Evolutionary conservation across 1,140 invertebrate genomes (phyloP).

Genomic region (Dreissena polymorpha): DNA sequence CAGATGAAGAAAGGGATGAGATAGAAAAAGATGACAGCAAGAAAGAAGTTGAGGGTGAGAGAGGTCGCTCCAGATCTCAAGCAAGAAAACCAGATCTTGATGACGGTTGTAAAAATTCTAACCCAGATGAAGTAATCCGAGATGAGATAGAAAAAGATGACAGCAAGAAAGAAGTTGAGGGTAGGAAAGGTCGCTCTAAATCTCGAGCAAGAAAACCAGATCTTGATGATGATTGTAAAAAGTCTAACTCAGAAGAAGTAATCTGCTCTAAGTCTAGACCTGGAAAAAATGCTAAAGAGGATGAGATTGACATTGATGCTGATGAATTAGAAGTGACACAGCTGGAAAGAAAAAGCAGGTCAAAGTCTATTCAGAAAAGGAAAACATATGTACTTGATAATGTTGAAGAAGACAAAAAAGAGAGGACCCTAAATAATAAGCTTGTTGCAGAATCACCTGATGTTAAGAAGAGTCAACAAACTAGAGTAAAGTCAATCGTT

Average conservation of each 20-base stretch:
- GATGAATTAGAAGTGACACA: slow-evolving; percentile 1
- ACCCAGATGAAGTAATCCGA: neutral
- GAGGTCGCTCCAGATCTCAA: neutral
- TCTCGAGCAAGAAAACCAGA: neutral
- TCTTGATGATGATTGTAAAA: neutral
- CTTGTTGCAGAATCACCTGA: neutral
- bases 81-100: neutral
- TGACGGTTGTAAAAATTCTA: neutral
- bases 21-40: neutral
- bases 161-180: neutral
- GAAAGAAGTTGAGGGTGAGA: slow-evolving; percentile 10
- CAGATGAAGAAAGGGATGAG: neutral
- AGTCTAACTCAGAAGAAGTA: neutral
- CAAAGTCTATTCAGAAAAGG: slow-evolving; percentile 8
- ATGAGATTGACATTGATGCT: slow-evolving; percentile 10
- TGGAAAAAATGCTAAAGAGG: neutral
- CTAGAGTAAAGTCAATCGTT: neutral
- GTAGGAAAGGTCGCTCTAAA: neutral
- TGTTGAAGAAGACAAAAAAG: slow-evolving; percentile 4
- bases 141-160: slow-evolving; percentile 14
- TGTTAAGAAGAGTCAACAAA: neutral
- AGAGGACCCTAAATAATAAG: neutral
- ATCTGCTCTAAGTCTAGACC: neutral
- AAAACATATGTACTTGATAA: neutral
- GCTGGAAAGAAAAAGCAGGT: slow-evolving; percentile 18